Evolutionary conservation across 2,797 vertebrate genomes (phyloP).

Genomic region (Monodelphis domestica): DNA sequence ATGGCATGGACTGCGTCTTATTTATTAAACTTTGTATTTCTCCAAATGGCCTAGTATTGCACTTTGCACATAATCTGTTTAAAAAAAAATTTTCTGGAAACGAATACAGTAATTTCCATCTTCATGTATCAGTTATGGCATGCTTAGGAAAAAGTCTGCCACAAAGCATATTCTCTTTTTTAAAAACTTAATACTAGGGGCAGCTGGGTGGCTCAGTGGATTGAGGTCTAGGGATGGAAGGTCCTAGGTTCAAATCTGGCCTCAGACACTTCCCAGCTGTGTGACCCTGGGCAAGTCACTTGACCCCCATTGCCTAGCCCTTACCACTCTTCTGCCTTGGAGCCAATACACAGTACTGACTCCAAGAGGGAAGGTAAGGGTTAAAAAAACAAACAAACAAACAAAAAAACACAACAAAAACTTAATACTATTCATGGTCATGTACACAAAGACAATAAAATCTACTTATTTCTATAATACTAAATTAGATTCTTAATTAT

Average conservation of each 20-base stretch:
- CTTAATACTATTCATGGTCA: background rate
- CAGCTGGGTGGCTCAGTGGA: no score
- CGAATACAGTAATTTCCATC: background rate
- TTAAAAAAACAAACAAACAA: no score
- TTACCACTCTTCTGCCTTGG: no score
- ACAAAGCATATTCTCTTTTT: background rate
- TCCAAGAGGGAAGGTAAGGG: no score
- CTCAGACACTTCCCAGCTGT: no score
- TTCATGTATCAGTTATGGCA: background rate
- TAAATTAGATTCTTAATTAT: background rate
- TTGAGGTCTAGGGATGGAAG: no score
- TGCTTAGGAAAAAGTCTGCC: background rate
- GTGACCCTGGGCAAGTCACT: no score
- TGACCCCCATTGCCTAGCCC: no score
- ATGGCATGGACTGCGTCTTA: background rate
- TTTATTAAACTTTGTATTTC: background rate
- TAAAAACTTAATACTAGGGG: slow-evolving; percentile 3
- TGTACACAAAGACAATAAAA: slow-evolving; percentile 22
- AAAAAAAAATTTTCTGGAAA: background rate
- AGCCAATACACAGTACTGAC: no score
- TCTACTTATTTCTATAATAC: background rate
- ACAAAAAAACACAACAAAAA: no score
- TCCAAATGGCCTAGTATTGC: background rate
- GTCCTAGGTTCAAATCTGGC: no score
- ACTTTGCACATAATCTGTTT: background rate